phyloP scores from a whole-genome alignment of 2,797 vertebrate genomes.

The Alca torda region DNA sequence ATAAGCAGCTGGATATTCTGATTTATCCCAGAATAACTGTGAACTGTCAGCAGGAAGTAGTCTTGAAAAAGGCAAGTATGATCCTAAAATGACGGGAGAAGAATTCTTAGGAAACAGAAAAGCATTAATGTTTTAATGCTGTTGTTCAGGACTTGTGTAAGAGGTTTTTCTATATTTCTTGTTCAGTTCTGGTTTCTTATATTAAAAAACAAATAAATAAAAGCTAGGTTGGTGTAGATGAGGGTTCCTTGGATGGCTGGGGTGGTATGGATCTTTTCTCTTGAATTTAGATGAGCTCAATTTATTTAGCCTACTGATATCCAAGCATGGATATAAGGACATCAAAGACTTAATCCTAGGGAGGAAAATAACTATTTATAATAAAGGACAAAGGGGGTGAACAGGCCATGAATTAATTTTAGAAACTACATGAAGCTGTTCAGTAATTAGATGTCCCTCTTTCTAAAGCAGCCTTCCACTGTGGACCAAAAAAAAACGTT shows the following conservation, averaged over 20 bases:
- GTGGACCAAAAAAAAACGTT: not conserved
- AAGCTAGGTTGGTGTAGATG: not conserved
- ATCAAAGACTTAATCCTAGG: not conserved
- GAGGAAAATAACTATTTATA: not conserved
- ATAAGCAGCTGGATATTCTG: not conserved
- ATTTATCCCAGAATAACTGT: not conserved
- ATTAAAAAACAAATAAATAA: not conserved
- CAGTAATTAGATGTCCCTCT: not conserved
- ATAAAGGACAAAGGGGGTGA: not conserved
- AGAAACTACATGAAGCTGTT: not conserved
- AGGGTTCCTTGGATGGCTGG: not conserved
- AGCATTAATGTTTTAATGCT: not conserved
- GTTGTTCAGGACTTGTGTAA: not conserved
- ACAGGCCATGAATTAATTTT: not conserved
- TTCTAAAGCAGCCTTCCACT: not conserved
- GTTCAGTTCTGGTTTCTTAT: not conserved
- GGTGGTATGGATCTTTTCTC: not conserved
- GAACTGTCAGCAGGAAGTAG: not conserved
- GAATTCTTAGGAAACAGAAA: not conserved
- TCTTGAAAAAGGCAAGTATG: not conserved
- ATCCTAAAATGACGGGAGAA: not conserved
- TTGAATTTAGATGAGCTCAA: not conserved
- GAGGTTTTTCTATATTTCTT: not conserved
- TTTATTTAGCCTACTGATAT: not conserved
- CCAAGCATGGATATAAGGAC: not conserved